phyloP scores from a whole-genome alignment of 2,113 vertebrate genomes.

The Syrmaticus mikado region DNA sequence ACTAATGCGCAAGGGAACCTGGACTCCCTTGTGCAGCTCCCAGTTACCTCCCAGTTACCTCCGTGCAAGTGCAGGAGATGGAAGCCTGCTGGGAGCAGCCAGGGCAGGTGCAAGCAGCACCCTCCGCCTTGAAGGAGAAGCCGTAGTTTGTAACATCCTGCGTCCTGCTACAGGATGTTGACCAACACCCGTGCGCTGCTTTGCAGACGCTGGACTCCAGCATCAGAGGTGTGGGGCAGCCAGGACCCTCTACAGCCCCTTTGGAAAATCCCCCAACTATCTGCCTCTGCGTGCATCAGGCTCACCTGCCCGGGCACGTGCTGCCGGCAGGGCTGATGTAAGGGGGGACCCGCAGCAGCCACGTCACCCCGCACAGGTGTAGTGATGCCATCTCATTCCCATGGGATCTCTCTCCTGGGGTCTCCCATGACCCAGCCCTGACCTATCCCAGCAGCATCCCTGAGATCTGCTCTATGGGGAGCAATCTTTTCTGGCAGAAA shows the following conservation, averaged over 20 bases:
- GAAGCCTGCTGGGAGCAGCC: no score
- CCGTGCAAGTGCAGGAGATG: not conserved
- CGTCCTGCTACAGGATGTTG: not conserved
- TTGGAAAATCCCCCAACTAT: not conserved
- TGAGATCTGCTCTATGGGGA: not conserved
- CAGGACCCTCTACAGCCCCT: not conserved
- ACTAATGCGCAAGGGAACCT: not conserved
- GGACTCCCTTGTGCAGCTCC: not conserved
- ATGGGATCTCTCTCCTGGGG: not conserved
- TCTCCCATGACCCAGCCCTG: not conserved
- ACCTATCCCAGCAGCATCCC: not conserved
- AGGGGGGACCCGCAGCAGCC: not conserved
- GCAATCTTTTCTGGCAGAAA: not conserved
- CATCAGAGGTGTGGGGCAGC: not conserved
- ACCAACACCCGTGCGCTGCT: not conserved
- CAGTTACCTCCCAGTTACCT: not conserved
- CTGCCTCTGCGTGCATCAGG: not conserved
- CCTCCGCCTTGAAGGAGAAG: not conserved
- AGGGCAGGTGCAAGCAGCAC: not conserved
- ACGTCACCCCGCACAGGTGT: not conserved
- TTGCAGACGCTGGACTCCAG: not conserved
- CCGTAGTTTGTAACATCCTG: not conserved
- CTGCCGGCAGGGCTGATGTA: not conserved
- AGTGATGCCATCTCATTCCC: not conserved
- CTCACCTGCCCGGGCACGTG: not conserved